Evolutionary conservation across 92 coral and sea anemone species (phyloP).

Genomic region (Muricea muricata): DNA sequence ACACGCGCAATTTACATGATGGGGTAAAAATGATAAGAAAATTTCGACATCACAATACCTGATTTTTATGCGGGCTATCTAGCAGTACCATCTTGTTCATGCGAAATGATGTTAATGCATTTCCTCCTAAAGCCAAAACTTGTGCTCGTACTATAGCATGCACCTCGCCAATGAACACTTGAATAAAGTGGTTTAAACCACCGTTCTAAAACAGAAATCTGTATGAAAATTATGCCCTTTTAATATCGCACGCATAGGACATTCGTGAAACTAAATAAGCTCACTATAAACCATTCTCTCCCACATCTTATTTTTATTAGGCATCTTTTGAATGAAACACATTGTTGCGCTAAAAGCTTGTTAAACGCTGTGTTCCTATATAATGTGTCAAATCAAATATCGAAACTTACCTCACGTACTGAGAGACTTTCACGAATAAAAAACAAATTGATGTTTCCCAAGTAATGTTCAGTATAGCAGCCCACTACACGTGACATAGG

Average conservation of each 20-base stretch:
- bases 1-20: no score
- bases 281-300: no score
- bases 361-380: no score
- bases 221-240: no score
- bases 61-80: slow-evolving; percentile 97
- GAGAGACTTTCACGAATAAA: slow-evolving; percentile 94
- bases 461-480: slow-evolving; percentile 84
- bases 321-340: no score
- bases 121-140: slow-evolving; percentile 91
- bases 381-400: no score
- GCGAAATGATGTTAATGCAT: slow-evolving; percentile 87
- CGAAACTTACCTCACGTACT: slow-evolving; percentile 77
- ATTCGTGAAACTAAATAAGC: no score
- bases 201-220: slow-evolving; percentile 82
- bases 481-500: slow-evolving; percentile 94
- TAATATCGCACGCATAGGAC: no score
- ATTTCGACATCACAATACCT: no score
- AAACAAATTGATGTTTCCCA: slow-evolving; percentile 94
- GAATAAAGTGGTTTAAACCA: slow-evolving; percentile 93
- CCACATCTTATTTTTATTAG: no score
- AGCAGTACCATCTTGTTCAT: slow-evolving; percentile 84
- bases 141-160: slow-evolving; percentile 94
- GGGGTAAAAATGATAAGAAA: no score
- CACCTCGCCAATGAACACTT: slow-evolving; percentile 94
- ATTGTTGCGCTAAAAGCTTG: no score